Evolutionary conservation across 2,888 invertebrate species (phyloP).

Genomic region (Nemotelus pantherinus): DNA sequence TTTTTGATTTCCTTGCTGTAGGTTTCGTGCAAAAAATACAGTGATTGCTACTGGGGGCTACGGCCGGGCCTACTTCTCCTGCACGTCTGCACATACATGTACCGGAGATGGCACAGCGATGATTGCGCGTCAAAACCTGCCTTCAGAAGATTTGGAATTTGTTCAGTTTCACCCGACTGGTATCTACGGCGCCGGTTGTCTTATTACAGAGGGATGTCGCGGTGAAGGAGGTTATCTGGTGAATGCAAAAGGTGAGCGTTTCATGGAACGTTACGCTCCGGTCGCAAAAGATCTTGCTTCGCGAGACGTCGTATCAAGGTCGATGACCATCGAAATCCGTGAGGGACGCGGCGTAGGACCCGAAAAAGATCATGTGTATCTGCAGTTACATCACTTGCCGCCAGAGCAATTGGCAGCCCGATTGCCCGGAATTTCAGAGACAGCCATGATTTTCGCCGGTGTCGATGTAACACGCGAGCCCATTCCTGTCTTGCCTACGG

Average conservation of each 20-base stretch:
- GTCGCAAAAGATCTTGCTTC: conserved; percentile 96
- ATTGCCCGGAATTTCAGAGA: conserved; percentile 76
- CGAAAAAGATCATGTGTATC: conserved; percentile 90
- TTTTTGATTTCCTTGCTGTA: conserved; percentile 2
- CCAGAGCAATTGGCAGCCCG: conserved; percentile 81
- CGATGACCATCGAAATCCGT: conserved; percentile 95
- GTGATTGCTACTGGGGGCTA: conserved; percentile 84
- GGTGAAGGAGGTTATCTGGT: conserved; percentile 94
- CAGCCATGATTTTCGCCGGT: conserved; percentile 98
- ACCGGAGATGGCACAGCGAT: conserved; percentile 95
- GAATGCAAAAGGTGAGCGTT: conserved; percentile 93
- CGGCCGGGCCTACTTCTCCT: conserved; percentile 91
- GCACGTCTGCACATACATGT: conserved; percentile 96
- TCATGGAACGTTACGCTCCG: conserved; percentile 96
- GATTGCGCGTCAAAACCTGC: conserved; percentile 88
- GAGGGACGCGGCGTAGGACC: conserved; percentile 95
- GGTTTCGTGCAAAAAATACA: conserved; percentile 70
- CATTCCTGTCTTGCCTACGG: conserved; percentile 94
- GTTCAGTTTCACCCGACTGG: conserved; percentile 98
- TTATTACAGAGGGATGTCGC: conserved; percentile 94
- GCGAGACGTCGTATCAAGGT: conserved; percentile 92
- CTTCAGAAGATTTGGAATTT: conserved; percentile 94
- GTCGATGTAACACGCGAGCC: conserved; percentile 96
- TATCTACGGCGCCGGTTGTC: conserved; percentile 96
- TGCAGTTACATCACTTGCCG: conserved; percentile 93